A percentile compares a stretch with the other conserved stretches of the same genome.
These are phyloP conservation scores for Lagocephalus sceleratus DNA, from an alignment of 2,797 vertebrate genomes.

Conservation along the genomic window DNA sequence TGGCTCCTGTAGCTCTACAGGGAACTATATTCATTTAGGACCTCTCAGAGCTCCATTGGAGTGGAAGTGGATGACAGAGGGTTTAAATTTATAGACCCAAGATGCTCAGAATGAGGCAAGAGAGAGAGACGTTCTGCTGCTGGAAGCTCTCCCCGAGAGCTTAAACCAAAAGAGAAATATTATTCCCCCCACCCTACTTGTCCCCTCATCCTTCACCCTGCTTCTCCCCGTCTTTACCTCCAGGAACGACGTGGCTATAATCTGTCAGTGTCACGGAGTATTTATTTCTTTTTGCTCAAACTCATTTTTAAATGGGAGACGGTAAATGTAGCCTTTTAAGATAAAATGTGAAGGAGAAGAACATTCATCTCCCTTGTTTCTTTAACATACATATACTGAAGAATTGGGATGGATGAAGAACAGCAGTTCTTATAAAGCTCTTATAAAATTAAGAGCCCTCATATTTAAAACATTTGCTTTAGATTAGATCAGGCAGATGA, in stretches of 20 bases:
- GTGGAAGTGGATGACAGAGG: constrained; percentile 1
- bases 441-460: too few species aligned
- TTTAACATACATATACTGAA: neutral
- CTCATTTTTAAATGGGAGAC: constrained; percentile 22
- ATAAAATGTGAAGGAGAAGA: constrained; percentile 19
- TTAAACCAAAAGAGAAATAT: constrained; percentile 17
- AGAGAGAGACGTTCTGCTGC: constrained; percentile 20
- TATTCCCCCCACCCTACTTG: constrained; percentile 14
- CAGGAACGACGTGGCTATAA: constrained; percentile 11
- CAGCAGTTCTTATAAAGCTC: constrained; percentile 13
- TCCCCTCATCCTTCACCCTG: constrained; percentile 5
- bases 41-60: constrained; percentile 49
- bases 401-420: constrained; percentile 11
- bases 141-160: constrained; percentile 32
- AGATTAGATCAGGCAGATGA: too few species aligned
- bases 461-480: too few species aligned
- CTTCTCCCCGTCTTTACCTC: constrained; percentile 1
- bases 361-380: constrained; percentile 4
- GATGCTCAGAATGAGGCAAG: constrained; percentile 16
- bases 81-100: constrained; percentile 33
- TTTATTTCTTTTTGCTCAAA: constrained; percentile 20
- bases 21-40: constrained; percentile 13
- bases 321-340: constrained; percentile 20
- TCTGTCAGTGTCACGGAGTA: constrained; percentile 14
- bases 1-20: constrained; percentile 13